Base-by-base conservation (phyloP, 2,797 vertebrate species). In the Xenopus petersii region DNA sequence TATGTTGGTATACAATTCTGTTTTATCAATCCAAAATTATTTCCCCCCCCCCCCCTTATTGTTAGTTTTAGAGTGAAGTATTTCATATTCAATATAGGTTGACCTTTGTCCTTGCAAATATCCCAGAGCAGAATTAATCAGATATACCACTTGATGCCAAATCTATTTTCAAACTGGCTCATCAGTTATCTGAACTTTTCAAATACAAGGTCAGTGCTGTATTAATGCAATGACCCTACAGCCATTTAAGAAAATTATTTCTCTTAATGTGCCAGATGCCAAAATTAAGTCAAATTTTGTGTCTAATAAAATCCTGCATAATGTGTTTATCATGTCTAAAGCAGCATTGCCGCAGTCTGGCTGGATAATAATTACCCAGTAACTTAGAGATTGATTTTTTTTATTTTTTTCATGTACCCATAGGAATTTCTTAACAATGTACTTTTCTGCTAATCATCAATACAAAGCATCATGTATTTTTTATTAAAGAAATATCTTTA, bases 131-230 rank as follows among this genome's bases (percentile, higher is more conserved):
- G n/a, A n/a, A n/a, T n/a, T n/a, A n/a, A n/a, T n/a, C n/a, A n/a
- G n/a, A n/a, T n/a, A n/a, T n/a, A n/a, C n/a, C n/a, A n/a, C n/a
- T n/a, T n/a, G 46, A 66, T 79, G 77, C 77, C 77, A 79, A 79
- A 61, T 79, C 71, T 79, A 79, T 79, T 79, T 74, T 79, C 30
- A 62, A 74, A 54, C 55, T 54, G 77, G 46, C 71, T 74, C 71
- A 74, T 79, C 71, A 54, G 67, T 74, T 66, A 70, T 79, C 42
- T 79, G 77, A 79, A 79, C 77, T 79, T 74, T 74, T 70, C 61
- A 70, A 68, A 74, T 79, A 62, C 67, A 79, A 79, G 76, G 77
- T 79, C 77, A 79, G 49, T 46, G 54, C 71, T 70, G 71, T 79
- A 79, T 79, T 79, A 79, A 79, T 79, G 73, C 62, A 66, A 10